Base-by-base conservation (phyloP, 2,888 invertebrate genomes). In the Andrena flavipes region DNA sequence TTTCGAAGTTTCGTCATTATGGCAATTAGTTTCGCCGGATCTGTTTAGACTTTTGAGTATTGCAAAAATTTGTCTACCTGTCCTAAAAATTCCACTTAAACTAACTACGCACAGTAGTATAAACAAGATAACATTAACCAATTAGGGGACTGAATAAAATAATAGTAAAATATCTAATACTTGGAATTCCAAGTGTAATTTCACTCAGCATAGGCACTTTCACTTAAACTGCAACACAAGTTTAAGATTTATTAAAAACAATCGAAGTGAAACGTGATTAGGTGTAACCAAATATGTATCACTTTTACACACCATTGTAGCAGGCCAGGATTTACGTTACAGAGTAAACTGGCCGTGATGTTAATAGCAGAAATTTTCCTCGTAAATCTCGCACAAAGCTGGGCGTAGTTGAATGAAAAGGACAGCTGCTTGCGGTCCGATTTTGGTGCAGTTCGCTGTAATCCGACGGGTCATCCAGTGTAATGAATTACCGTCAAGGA, bases 401-500 rank as follows among this genome's bases (percentile, higher is more conserved):
- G 20, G 29, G 49, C 4, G 42, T 23, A 71, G 80, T 78, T 80
- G 80, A 80, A 78, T 72, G 80, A 80, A 80, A 80, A 80, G 79
- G 79, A 63, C 80, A 80, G 80, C 80, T 80, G 80, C 79, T 72
- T 6, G 72, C 35, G 65, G 56, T 80, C 49, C 67, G 72, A 78
- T 78, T 80, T 63, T 63, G 80, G 71, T 78, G 49, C 80, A 56
- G 71, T 79, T 78, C 80, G 29, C 71, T 68, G 71, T 80, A 80
- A 80, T 80, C 80, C 80, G 63, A 63, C 80, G 67, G 80, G 79
- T 80, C 80, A 80, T 80, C 63, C 80, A 35, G 54, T 62, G 54
- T 80, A 79, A 80, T 78, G 79, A 80, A 80, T 80, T 78, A 78
- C 56, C 67, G 72, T 80, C 72, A 35, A 72, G 80, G 71, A 80